A percentile compares a stretch with the other conserved stretches of the same genome.
Conservation (phyloP, 2,797 vertebrate species). For the Delichon dasypus region DNA sequence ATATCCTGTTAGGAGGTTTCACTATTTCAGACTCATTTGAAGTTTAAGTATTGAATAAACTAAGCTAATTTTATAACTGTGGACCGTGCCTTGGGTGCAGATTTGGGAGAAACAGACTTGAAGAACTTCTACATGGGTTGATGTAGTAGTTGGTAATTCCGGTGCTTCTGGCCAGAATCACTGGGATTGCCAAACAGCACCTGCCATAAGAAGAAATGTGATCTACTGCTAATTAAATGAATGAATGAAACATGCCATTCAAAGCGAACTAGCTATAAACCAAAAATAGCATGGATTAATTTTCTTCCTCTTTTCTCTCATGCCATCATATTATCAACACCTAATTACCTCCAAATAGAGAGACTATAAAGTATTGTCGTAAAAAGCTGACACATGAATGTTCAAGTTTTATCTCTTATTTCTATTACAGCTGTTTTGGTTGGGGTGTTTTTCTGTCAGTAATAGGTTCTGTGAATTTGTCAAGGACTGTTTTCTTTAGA, state of each 20-base stretch:
- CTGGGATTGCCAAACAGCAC: not conserved
- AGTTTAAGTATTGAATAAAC: not conserved
- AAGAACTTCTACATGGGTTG: not conserved
- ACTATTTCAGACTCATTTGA: not conserved
- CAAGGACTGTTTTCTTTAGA: not conserved
- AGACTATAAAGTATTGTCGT: not conserved
- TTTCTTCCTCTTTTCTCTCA: not conserved
- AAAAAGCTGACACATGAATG: not conserved
- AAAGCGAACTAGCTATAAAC: not conserved
- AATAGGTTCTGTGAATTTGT: not conserved
- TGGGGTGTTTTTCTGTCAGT: not conserved
- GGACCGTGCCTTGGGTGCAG: not conserved
- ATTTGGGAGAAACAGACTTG: not conserved
- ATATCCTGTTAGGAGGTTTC: not conserved
- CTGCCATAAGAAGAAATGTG: not conserved
- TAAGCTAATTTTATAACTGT: not conserved
- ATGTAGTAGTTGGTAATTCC: not conserved
- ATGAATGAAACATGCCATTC: not conserved
- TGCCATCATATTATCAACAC: not conserved
- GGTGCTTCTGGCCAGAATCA: not conserved
- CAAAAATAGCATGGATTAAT: not conserved
- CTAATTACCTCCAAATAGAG: not conserved
- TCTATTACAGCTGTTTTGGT: not conserved
- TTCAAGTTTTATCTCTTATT: not conserved
- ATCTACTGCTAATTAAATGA: not conserved